These are phyloP conservation scores for Zosterops pallidus DNA, from an alignment of 2,113 vertebrate genomes.

Conservation along the genomic window DNA sequence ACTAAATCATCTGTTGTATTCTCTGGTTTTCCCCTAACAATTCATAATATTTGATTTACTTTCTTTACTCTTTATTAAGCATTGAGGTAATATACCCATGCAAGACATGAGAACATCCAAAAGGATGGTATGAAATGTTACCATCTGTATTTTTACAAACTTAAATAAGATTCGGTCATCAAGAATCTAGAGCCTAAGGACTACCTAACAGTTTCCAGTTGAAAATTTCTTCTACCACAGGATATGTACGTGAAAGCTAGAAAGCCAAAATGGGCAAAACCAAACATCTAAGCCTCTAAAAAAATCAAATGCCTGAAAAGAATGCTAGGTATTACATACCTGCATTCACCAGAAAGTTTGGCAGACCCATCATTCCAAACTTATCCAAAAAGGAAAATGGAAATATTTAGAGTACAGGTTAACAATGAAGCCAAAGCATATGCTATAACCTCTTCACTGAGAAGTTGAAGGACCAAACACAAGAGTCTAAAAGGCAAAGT, in stretches of 20 bases:
- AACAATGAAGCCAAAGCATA: not conserved
- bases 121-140: not conserved
- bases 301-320: not conserved
- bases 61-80: not conserved
- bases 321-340: not conserved
- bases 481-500: not conserved
- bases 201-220: not conserved
- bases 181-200: not conserved
- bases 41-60: fast-evolving
- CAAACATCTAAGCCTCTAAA: not conserved
- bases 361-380: not conserved
- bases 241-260: not conserved
- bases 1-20: not conserved
- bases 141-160: not conserved
- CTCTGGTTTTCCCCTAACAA: not conserved
- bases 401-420: not conserved
- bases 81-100: not conserved
- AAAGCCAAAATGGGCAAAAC: not conserved
- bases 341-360: not conserved
- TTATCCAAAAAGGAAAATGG: not conserved
- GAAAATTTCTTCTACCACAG: not conserved
- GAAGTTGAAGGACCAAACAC: not conserved
- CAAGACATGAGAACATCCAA: not conserved
- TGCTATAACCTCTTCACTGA: not conserved
- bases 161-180: not conserved